Evolutionary conservation across 2,888 invertebrate genomes (phyloP).

Genomic region (Pollenia griseotomentosa): DNA sequence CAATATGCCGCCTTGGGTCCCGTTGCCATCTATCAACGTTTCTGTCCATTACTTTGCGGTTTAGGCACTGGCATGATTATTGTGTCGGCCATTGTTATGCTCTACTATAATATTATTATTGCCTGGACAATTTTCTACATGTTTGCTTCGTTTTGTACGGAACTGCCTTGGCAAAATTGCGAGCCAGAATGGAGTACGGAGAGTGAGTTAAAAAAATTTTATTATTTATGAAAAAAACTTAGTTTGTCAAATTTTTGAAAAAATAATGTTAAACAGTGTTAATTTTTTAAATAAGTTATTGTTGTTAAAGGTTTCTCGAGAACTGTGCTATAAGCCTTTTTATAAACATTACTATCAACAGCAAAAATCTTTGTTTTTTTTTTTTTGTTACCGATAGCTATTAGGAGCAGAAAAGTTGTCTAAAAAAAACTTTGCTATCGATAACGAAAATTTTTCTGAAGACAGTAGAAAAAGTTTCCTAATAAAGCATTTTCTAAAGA

Average conservation of each 20-base stretch:
- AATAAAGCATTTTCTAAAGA: too few species aligned
- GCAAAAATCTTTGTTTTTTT: too few species aligned
- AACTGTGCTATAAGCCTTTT: too few species aligned
- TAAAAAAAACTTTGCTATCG: too few species aligned
- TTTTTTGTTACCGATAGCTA: too few species aligned
- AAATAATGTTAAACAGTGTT: background rate
- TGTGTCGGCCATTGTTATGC: slow-evolving; percentile 90
- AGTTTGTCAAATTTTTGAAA: background rate
- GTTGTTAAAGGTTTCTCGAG: too few species aligned
- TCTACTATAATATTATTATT: slow-evolving; percentile 91
- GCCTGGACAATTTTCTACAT: slow-evolving; percentile 92
- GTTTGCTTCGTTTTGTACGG: slow-evolving; percentile 88
- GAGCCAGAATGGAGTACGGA: slow-evolving; percentile 89
- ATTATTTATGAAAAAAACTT: background rate
- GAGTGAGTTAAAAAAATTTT: slow-evolving; percentile 84
- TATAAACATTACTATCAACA: too few species aligned
- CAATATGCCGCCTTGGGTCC: slow-evolving; percentile 92
- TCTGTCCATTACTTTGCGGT: slow-evolving; percentile 89
- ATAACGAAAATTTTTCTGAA: too few species aligned
- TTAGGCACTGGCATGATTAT: slow-evolving; percentile 91
- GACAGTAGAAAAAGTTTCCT: too few species aligned
- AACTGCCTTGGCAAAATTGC: slow-evolving; percentile 90
- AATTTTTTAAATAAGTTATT: too few species aligned
- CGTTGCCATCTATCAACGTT: slow-evolving; percentile 91
- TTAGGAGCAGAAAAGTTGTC: too few species aligned